Evolutionary conservation across 2,888 invertebrate species (phyloP), one percentile per base, ranked within the genome.

Genomic region (Volucella inflata): DNA sequence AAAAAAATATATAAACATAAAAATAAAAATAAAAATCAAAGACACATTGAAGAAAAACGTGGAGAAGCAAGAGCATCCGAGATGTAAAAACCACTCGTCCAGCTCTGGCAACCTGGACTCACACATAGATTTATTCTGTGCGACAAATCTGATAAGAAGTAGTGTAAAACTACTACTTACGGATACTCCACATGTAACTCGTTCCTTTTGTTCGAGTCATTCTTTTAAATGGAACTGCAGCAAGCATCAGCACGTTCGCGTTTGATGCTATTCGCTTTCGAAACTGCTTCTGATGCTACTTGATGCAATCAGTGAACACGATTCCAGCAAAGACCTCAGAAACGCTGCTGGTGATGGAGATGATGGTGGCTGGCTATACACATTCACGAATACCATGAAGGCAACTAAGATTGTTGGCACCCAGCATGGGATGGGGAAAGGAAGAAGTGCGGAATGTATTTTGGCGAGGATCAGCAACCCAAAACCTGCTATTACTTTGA

Each of bases 231-330:
- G 83, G 83, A 79, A 80, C 70, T 70, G 53, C 46, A 21, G 50
- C 53, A 40, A 44, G 21, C 21, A 30, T 6, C 30, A 30, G 6
- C 30, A 30, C 30, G 6, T 30, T 30, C 30, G 30, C 50, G 16
- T 71, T 11, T 12, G 55, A 30, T 46, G 60, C 42, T 51, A 46
- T 75, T 46, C 75, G 64, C 59, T 68, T 67, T 51, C 14, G 64
- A 71, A 77, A 72, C 55, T 72, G 65, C 83, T 77, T 60, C 67
- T 80, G 83, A 36, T 79, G 79, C 79, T 59, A 84, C 83, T 84
- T 80, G 84, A 84, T 84, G 84, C 70, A 84, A 84, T 84, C 84
- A 84, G 65, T 80, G 84, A 80, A 75, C 84, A 84, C 84, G 84
- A 80, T 71, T 80, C 70, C 65, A 70, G 60, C 64, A 53, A 59